Base-by-base conservation (phyloP, 2,797 vertebrate genomes). In the Amphiprion clarkii region DNA sequence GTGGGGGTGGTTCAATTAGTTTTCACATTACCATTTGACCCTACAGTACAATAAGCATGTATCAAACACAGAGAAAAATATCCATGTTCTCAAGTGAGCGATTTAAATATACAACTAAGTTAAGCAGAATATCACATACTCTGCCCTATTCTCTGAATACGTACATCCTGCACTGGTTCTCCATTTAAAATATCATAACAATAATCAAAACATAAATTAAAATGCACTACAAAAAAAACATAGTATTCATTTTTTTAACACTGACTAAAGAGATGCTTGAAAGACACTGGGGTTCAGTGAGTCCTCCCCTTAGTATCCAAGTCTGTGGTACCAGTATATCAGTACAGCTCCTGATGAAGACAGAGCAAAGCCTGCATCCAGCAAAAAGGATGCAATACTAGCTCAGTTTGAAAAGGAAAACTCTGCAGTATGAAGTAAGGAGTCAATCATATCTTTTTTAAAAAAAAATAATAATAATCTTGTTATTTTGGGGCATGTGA, bases 191-290 rank as follows among this genome's bases (percentile, higher is more conserved):
- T 87, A 88, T 87, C 75, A 83, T 90, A 92, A 92, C 87, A 89
- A 92, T 84, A 90, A 91, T 92, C 85, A 87, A 90, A 94, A 91
- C 87, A 94, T 95, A 95, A 95, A 95, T 95, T 93, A 94, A 94
- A 93, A 93, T 65, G 49, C 90, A 92, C 90, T 91, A 93, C 87
- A 88, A 88, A 83, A 87, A 63, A 53, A 54, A 48, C 29, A 56
- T 14, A 9, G 17, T 72, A 46, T 54, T 12, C 23, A 85, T 85
- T 71, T 36, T 78, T 84, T 78, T 70, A 92, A 92, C 87, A 93
- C 90, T 88, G 90, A 90, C 82, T 88, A 83, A 86, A 86, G 82
- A 88, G 91, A 91, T 87, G 78, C 74, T 89, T 89, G n/a, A 81
- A 86, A 90, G 86, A 90, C 81, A 68, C 40, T 44, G 66, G 66